A percentile compares a stretch with the other conserved stretches of the same genome.
Conservation (phyloP, 2,797 vertebrate species). For the Tapera naevia region DNA sequence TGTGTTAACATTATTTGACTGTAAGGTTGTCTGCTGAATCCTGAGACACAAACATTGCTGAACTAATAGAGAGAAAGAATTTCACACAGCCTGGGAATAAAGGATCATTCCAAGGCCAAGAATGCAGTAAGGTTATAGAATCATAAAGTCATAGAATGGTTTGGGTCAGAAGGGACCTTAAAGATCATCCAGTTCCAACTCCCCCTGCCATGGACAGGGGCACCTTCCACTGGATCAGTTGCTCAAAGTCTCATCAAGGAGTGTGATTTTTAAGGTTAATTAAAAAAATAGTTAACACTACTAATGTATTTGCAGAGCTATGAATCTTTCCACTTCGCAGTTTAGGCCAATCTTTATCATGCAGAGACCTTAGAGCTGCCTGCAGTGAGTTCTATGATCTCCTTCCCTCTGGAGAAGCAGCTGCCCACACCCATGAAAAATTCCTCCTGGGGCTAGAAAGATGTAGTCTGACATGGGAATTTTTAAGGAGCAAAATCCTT, state of each 20-base stretch:
- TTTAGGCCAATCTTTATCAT: background rate
- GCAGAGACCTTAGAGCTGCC: background rate
- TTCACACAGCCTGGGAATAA: background rate
- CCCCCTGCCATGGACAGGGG: too few relatives aligned
- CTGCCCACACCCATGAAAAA: background rate
- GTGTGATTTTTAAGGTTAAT: background rate
- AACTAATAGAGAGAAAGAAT: background rate
- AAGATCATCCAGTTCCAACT: too few relatives aligned
- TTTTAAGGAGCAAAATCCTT: background rate
- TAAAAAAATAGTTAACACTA: background rate
- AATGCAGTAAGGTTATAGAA: background rate
- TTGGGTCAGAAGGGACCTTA: too few relatives aligned
- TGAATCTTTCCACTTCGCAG: background rate
- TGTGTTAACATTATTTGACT: background rate
- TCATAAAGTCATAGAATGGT: too few relatives aligned
- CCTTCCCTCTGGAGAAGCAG: background rate
- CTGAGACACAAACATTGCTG: background rate
- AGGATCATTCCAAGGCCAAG: background rate
- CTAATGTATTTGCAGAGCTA: background rate
- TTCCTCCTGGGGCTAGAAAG: background rate
- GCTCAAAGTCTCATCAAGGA: background rate
- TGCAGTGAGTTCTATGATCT: background rate
- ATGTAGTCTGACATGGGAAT: background rate
- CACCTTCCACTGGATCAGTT: too few relatives aligned
- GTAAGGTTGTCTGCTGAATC: background rate